These are phyloP conservation scores for Parnassius apollo DNA, from an alignment of 2,888 invertebrate genomes.

Conservation along the genomic window DNA sequence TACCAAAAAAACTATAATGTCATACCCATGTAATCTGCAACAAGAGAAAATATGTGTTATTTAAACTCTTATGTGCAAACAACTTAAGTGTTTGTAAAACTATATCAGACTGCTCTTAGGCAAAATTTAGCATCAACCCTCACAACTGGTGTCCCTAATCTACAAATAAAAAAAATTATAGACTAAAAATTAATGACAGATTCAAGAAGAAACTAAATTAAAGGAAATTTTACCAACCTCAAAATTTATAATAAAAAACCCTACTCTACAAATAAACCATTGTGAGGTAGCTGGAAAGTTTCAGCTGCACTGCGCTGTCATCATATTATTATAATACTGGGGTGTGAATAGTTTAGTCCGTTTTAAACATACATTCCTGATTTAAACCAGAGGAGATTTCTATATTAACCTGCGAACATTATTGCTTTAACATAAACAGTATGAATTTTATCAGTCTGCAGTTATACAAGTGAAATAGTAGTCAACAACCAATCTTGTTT, in stretches of 20 bases:
- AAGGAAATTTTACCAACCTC: slow-evolving; percentile 26
- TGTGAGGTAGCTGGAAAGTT: slow-evolving; percentile 63
- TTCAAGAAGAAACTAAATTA: slow-evolving; percentile 24
- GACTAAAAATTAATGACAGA: slow-evolving; percentile 25
- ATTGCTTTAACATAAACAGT: too few species aligned
- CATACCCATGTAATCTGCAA: slow-evolving; percentile 24
- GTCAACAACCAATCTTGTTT: too few species aligned
- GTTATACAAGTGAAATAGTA: too few species aligned
- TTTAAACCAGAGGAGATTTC: too few species aligned
- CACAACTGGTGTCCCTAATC: slow-evolving; percentile 64
- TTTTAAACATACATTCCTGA: too few species aligned
- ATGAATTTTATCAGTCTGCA: too few species aligned
- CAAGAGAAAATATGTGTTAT: slow-evolving; percentile 18
- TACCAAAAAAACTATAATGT: neutral
- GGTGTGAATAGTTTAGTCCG: too few species aligned
- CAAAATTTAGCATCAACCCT: slow-evolving; percentile 60
- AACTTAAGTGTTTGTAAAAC: neutral
- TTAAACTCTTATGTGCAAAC: slow-evolving; percentile 5
- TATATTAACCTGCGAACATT: too few species aligned
- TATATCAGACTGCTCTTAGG: slow-evolving; percentile 53
- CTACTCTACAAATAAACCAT: slow-evolving; percentile 49
- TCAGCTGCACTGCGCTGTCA: slow-evolving; percentile 78
- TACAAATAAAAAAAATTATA: slow-evolving; percentile 43
- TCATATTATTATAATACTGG: slow-evolving; percentile 41
- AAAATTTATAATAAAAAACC: slow-evolving; percentile 31